Evolutionary conservation across 2,113 vertebrate genomes (phyloP), one percentile per base, ranked within the genome.

Genomic region (Peromyscus leucopus): DNA sequence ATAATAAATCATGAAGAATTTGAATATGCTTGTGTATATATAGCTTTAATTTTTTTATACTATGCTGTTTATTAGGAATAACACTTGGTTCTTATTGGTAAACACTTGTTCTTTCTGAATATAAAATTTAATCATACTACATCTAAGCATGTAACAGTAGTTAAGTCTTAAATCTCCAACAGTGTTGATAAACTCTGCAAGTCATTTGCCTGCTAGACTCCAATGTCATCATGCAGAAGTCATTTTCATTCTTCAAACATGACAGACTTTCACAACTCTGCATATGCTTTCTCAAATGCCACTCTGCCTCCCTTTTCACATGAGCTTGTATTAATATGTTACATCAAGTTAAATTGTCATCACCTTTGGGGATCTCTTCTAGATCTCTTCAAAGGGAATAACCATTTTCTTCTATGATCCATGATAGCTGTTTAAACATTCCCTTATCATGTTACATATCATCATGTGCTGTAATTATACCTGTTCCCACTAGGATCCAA

Each of bases 51-150:
- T 24, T 93, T 94, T 93, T 85, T 69, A 11, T 3, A 90, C 46
- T 82, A 89, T 91, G 59, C 85, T 84, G 67, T 78, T 82, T 65
- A 12, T 33, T 87, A 84, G 89, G 42, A 75, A 48, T 72, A 95
- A 61, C 39, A 83, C 33, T 90, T 93, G 16, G 61, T 67, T 94
- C 79, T 74, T 9, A 33, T 88, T 85, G 12, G 28, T 69, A 33
- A 24, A 57, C 36, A 39, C 26, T 71, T 79, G 42, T 79, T 75
- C 26, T 83, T 86, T 55, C 59, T 94, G 51, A 80, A 80, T 93
- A 74, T 48, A 59, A 94, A 92, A n/a, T 83, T 59, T 92, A 85
- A 57, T 72, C 90, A 65, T 85, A 26, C 39, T 78, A 65, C 16
- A 71, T 94, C 71, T 8, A 85, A 86, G 71, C 19, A 8, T 79